These are phyloP conservation scores for Pristionchus japonicus DNA, from an alignment of 2,888 invertebrate species.

Conservation along the genomic window DNA sequence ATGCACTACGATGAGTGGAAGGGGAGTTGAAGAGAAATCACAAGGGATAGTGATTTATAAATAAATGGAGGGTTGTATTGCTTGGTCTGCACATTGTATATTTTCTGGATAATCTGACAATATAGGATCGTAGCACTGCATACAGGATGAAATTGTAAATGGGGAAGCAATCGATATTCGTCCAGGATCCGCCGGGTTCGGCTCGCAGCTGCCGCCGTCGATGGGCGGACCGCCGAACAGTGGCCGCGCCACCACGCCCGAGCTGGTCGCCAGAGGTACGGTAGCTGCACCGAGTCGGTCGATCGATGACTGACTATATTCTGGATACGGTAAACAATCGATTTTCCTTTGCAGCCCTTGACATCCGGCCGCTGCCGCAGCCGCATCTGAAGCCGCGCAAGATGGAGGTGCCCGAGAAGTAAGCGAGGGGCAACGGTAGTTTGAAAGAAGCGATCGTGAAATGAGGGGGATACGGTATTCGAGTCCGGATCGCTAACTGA, in stretches of 20 bases:
- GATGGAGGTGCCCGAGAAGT: background rate
- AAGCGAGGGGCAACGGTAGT: background rate
- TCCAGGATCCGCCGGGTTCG: slow-evolving; percentile 42
- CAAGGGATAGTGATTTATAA: no score
- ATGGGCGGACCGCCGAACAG: slow-evolving; percentile 38
- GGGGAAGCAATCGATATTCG: background rate
- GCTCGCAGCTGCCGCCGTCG: slow-evolving; percentile 38
- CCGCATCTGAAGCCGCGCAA: background rate
- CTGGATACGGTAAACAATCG: background rate
- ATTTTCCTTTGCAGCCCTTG: slow-evolving; percentile 34
- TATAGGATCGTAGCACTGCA: no score
- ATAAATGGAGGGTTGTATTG: no score
- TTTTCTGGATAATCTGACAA: no score
- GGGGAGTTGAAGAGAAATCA: no score
- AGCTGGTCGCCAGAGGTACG: slow-evolving; percentile 38
- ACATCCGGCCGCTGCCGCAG: slow-evolving; percentile 36
- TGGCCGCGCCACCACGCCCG: slow-evolving; percentile 1
- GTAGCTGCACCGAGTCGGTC: background rate
- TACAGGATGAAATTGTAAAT: no score
- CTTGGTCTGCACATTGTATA: no score
- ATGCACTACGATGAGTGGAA: no score
- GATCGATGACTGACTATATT: background rate
- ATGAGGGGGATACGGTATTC: background rate
- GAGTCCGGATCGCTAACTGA: background rate
- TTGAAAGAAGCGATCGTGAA: background rate